A percentile compares a stretch with the other conserved stretches of the same genome.
Conservation (phyloP, 2,888 invertebrate genomes). For the Nemotelus nigrinus region DNA sequence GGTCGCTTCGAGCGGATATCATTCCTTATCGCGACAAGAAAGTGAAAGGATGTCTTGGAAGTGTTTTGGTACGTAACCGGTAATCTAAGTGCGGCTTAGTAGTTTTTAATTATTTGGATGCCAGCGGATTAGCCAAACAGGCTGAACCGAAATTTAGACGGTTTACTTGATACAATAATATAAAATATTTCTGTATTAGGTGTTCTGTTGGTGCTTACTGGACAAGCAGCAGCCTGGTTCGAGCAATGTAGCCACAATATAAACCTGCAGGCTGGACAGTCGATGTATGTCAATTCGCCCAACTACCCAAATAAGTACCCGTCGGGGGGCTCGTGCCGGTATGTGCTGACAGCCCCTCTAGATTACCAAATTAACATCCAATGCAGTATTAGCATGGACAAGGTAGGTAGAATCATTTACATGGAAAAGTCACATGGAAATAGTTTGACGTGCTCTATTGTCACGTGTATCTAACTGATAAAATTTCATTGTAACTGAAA, state of each 20-base stretch:
- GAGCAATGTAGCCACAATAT: constrained; percentile 36
- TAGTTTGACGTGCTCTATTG: too few relatives aligned
- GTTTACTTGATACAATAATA: too few relatives aligned
- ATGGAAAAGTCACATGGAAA: background rate
- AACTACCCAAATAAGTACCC: constrained; percentile 58
- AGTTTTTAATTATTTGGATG: too few relatives aligned
- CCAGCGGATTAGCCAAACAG: too few relatives aligned
- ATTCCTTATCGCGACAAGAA: constrained; percentile 36
- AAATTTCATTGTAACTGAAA: background rate
- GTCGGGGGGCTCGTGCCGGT: constrained; percentile 59
- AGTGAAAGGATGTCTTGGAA: constrained; percentile 43
- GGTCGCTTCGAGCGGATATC: constrained; percentile 23
- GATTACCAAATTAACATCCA: constrained; percentile 56
- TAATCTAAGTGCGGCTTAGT: background rate
- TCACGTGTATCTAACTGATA: background rate
- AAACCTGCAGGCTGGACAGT: constrained; percentile 51
- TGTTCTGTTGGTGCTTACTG: background rate
- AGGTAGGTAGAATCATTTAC: constrained; percentile 53
- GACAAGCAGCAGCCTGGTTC: constrained; percentile 33
- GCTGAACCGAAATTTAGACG: too few relatives aligned
- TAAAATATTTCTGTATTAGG: background rate
- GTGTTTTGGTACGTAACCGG: constrained; percentile 22
- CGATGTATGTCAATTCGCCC: constrained; percentile 57
- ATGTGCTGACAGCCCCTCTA: constrained; percentile 58
- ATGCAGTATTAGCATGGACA: constrained; percentile 56